Evolutionary conservation across 2,113 vertebrate species (phyloP).

Genomic region (Phylloscopus trochilus): DNA sequence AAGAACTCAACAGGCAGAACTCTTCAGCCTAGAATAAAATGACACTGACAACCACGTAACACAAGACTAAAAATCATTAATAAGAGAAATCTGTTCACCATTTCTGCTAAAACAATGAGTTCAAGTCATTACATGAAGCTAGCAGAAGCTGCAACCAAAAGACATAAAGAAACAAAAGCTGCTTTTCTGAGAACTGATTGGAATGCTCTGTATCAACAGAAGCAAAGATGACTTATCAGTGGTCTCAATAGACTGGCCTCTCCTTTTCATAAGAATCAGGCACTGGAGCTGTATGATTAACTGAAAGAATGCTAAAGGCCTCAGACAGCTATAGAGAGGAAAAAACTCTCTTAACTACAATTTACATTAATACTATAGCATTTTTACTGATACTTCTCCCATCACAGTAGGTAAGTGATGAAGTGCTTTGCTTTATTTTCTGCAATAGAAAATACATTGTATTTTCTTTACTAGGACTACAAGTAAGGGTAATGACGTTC

Average conservation of each 20-base stretch:
- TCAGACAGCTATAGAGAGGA: background rate
- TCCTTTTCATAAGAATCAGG: background rate
- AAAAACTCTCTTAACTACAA: background rate
- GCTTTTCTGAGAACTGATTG: background rate
- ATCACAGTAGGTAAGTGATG: background rate
- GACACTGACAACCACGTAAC: accelerated
- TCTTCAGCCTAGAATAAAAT: background rate
- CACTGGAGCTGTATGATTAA: background rate
- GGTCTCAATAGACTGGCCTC: background rate
- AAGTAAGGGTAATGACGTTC: background rate
- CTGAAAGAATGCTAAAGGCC: background rate
- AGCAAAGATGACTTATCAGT: background rate
- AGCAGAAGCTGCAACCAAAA: background rate
- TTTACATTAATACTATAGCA: background rate
- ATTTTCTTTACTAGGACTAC: background rate
- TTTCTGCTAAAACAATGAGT: background rate
- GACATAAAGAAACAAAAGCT: background rate
- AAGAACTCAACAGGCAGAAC: background rate
- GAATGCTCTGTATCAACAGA: background rate
- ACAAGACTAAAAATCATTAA: background rate
- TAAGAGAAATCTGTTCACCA: background rate
- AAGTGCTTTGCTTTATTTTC: background rate
- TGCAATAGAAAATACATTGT: background rate
- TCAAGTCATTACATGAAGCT: background rate
- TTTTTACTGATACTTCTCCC: background rate